Evolutionary conservation across 1,140 invertebrate genomes (phyloP).

Genomic region (Caerostris extrusa): DNA sequence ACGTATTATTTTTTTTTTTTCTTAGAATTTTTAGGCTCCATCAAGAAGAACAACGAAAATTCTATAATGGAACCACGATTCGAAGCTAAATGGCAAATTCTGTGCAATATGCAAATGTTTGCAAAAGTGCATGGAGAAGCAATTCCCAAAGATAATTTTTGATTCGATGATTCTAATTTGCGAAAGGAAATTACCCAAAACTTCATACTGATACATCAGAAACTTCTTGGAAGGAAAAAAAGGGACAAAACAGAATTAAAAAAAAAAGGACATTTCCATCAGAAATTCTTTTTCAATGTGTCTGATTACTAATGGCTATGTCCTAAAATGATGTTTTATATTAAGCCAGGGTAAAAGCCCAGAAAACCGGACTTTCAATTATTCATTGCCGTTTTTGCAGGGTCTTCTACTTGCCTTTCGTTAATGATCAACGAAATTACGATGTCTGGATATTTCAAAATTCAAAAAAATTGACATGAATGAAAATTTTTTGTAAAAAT

Average conservation of each 20-base stretch:
- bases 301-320: background rate
- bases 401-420: background rate
- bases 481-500: too few relatives aligned
- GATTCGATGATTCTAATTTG: constrained; percentile 35
- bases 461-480: too few relatives aligned
- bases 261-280: constrained; percentile 15
- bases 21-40: background rate
- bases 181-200: background rate
- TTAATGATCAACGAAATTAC: background rate
- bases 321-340: background rate
- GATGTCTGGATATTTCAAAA: background rate
- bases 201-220: background rate
- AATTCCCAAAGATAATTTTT: constrained; percentile 1
- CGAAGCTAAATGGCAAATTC: background rate
- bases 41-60: background rate
- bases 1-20: background rate
- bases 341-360: too few relatives aligned
- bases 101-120: background rate
- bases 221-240: background rate
- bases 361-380: background rate
- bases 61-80: background rate
- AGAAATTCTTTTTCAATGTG: background rate
- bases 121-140: background rate
- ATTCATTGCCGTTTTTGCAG: background rate
- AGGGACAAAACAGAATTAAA: background rate